These are phyloP conservation scores for Arctia plantaginis DNA, from an alignment of 2,888 invertebrate species.

Conservation along the genomic window DNA sequence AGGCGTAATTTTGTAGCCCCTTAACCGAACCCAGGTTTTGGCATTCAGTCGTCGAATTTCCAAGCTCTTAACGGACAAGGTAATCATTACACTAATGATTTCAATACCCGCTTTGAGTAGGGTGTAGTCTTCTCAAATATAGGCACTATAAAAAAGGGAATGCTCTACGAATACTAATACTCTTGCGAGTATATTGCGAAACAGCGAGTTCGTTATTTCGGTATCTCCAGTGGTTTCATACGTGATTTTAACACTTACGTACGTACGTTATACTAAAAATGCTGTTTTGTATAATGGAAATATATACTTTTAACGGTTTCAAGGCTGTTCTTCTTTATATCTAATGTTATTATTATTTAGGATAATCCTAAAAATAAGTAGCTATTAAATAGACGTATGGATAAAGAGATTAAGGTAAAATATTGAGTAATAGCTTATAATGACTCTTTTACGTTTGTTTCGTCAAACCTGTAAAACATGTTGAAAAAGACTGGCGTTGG, in stretches of 20 bases:
- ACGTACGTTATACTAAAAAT: conserved; percentile 18
- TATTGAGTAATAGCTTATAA: background rate
- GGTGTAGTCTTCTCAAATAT: conserved; percentile 23
- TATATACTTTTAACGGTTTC: conserved; percentile 6
- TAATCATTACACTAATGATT: conserved; percentile 32
- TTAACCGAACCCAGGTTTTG: conserved; percentile 5
- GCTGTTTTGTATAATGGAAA: conserved; percentile 18
- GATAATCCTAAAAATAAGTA: background rate
- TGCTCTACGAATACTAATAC: conserved; percentile 40
- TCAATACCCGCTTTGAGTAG: conserved; percentile 35
- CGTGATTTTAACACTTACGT: conserved; percentile 23
- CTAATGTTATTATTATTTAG: conserved; percentile 9
- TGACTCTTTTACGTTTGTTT: background rate
- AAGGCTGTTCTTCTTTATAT: conserved; percentile 9
- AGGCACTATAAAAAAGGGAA: conserved; percentile 21
- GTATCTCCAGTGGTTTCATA: conserved; percentile 14
- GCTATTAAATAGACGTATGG: background rate
- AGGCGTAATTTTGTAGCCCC: background rate
- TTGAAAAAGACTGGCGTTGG: background rate
- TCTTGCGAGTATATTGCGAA: conserved; percentile 14
- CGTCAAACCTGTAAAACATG: background rate
- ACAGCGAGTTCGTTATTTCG: conserved; percentile 31
- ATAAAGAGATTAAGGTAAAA: background rate
- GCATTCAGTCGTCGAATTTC: conserved; percentile 1
- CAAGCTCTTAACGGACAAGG: background rate